These are phyloP conservation scores for Thymelicus sylvestris DNA, from an alignment of 2,888 invertebrate genomes.

Conservation along the genomic window DNA sequence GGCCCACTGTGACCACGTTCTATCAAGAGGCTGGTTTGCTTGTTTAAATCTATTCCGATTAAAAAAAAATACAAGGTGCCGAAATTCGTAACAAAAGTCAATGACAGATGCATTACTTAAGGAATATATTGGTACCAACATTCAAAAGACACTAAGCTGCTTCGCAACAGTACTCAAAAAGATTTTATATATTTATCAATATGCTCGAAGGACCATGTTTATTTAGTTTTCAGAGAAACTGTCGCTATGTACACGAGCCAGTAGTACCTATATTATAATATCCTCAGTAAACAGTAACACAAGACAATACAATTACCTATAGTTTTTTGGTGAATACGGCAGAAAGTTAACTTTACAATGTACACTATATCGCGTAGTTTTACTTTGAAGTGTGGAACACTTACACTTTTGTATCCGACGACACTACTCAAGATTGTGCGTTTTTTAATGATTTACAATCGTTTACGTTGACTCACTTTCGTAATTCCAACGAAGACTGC, in stretches of 20 bases:
- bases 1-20: no score
- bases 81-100: no score
- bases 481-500: constrained; percentile 84
- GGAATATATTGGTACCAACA: no score
- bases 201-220: no score
- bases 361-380: constrained; percentile 63
- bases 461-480: constrained; percentile 76
- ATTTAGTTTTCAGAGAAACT: not conserved
- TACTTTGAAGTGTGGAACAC: constrained; percentile 52
- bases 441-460: constrained; percentile 72
- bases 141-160: no score
- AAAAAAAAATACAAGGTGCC: no score
- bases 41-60: no score
- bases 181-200: no score
- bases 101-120: no score
- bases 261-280: constrained; percentile 51
- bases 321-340: constrained; percentile 81
- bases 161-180: no score
- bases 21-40: no score
- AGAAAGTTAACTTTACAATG: constrained; percentile 75
- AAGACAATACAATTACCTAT: constrained; percentile 82
- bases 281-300: constrained; percentile 78
- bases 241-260: constrained; percentile 1
- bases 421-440: constrained; percentile 66
- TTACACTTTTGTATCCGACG: constrained; percentile 62